Evolutionary conservation across 2,888 invertebrate species (phyloP).

Genomic region (Anagyrus pseudococci): DNA sequence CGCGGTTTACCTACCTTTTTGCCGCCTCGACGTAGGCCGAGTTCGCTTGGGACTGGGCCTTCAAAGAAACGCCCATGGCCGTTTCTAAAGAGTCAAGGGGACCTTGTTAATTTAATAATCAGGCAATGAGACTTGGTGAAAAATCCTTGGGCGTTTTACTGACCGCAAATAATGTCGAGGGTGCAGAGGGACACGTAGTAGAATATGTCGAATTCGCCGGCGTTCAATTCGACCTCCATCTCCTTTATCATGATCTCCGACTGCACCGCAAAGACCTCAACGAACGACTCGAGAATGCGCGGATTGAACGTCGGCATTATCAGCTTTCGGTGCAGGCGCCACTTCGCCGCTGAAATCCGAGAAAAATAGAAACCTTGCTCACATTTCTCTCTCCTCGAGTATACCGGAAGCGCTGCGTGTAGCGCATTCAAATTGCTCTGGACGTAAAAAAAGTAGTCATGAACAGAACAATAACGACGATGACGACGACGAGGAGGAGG

Average conservation of each 20-base stretch:
- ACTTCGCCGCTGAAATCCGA: constrained; percentile 46
- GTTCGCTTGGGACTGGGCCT: constrained; percentile 37
- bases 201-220: constrained; percentile 45
- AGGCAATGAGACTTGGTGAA: neutral
- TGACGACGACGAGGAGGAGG: too few relatives aligned
- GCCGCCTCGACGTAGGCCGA: constrained; percentile 40
- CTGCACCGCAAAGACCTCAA: constrained; percentile 45
- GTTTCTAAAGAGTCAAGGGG: constrained; percentile 38
- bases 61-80: constrained; percentile 42
- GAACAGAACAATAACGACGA: too few relatives aligned
- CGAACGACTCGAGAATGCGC: constrained; percentile 46
- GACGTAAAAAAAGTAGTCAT: too few relatives aligned
- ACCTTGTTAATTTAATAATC: neutral
- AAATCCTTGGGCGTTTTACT: constrained; percentile 5
- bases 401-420: too few relatives aligned
- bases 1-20: constrained; percentile 32
- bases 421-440: too few relatives aligned
- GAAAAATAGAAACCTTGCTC: too few relatives aligned
- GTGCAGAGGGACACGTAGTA: constrained; percentile 46
- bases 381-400: too few relatives aligned
- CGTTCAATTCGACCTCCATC: constrained; percentile 44
- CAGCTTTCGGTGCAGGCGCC: constrained; percentile 48
- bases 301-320: constrained; percentile 48
- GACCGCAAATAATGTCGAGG: constrained; percentile 48
- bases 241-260: constrained; percentile 42